Evolutionary conservation across 2,113 vertebrate genomes (phyloP), one percentile per base, ranked within the genome.

Genomic region (Paradoxurus hermaphroditus): DNA sequence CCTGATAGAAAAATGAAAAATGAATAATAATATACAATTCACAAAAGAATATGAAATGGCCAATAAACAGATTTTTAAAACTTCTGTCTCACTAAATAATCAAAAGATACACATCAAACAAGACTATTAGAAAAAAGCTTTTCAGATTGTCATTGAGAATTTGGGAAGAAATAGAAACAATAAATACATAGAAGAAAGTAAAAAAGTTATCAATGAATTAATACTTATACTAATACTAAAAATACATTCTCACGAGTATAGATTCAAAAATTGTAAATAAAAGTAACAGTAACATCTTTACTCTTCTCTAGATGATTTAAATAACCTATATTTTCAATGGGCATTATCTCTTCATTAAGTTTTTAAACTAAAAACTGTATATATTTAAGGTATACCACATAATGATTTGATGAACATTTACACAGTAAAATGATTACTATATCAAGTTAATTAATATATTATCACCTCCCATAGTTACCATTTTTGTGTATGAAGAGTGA

Each of bases 291-390:
- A 21, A 14, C 13, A 94, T 59, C 41, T 41, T 41, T 7, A 51
- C 23, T 90, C 39, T 65, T 86, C 41, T 82, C 27, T 73, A 72
- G 4, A 49, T 27, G 72, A 82, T 84, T 90, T 79, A 63, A 81
- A 86, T 85, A 91, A 36, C 63, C 75, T 82, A 51, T 34, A 59
- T 6, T 59, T 93, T 96, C 89, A 6, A 70, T 70, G 34, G 21
- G 82, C 77, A 91, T 79, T 91, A 82, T 34, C 8, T 79, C 91
- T 92, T 87, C 44, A 73, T 86, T 92, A 36, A 89, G 65, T 46
- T 36, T 44, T 90, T 65, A 27, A 59, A 91, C 56, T 44, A 82
- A 68, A 53, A 81, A 56, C 29, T n/a, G n/a, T 27, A 83, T 82
- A 56, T 34, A 59, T 39, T 83, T 82, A 44, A 59, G 51, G 49